Evolutionary conservation across 1,140 invertebrate species (phyloP), one percentile per base, ranked within the genome.

Genomic region (Anoplolepis gracilipes): DNA sequence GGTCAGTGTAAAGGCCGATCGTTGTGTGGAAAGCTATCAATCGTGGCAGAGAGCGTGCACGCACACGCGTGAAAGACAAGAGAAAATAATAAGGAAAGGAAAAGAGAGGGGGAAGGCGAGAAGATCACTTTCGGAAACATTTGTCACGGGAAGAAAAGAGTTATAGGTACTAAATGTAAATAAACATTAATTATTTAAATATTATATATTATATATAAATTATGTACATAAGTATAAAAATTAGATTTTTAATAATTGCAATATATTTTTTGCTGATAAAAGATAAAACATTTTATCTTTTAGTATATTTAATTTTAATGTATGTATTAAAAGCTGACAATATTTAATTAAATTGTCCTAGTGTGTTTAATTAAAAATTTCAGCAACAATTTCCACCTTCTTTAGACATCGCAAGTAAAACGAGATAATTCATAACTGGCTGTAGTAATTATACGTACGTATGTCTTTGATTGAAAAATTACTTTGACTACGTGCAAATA

Each of bases 1-100:
- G 94, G 94, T 94, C 93, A 94, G 92, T 94, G 94, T 94, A 94
- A 94, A 94, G 93, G 93, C 93, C 94, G 92, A 86, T 87, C 90
- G 90, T 87, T 93, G 46, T 49, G 16, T 49, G 88, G 92, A 93
- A 94, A 93, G 92, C 92, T 85, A 87, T 84, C 84, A 79, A 85
- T 85, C 53, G 28, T 65, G 69, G 13, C 59, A 73, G 82, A 22
- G 39, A 39, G 39, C 55, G 79, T 28, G 49, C 61, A 46, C 53
- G 22, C 49, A 8, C 16, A 2, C 0, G 30, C 59, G 33, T 8
- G 16, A 28, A 49, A 19, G 33, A 55, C 70, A 22, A 11, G 22
- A 5, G 42, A 33, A 53, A 72, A 28, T 53, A 33, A 42, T 8
- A n/a, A 11, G 30, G 33, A 36, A 36, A 19, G 30, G 7, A 8